These are phyloP conservation scores for Sebastes oblongus DNA, from an alignment of 2,797 vertebrate genomes.

Conservation along the genomic window DNA sequence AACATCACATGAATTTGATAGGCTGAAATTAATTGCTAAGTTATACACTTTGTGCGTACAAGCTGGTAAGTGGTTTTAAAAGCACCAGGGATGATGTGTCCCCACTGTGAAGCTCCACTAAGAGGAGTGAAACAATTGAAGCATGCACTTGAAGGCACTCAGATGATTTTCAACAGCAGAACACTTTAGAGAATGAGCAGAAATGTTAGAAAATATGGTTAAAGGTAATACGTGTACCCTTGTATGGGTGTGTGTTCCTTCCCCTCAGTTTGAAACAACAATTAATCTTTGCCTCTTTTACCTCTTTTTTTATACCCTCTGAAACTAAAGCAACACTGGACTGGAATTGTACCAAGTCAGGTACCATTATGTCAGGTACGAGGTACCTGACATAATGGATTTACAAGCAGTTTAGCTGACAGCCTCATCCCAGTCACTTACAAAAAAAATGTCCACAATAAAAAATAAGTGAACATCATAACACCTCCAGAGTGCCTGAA, in stretches of 20 bases:
- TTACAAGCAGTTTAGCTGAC: constrained; percentile 1
- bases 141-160: constrained; percentile 40
- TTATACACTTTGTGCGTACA: constrained; percentile 16
- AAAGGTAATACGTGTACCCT: not conserved
- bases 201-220: not conserved
- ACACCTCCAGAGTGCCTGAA: not conserved
- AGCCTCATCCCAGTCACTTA: not conserved
- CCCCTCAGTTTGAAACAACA: not conserved
- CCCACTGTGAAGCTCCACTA: constrained; percentile 27
- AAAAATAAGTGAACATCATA: not conserved
- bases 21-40: constrained; percentile 38
- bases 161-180: constrained; percentile 12
- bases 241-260: not conserved
- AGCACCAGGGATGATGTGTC: constrained; percentile 34
- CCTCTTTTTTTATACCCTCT: not conserved
- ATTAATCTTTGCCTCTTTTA: not conserved
- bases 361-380: not conserved
- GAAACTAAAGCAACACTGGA: not conserved
- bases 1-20: constrained; percentile 13
- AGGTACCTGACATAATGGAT: not conserved
- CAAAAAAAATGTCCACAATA: not conserved
- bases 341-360: not conserved
- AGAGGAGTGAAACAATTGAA: constrained; percentile 39
- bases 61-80: constrained; percentile 55
- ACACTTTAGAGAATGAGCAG: constrained; percentile 17